phyloP scores from a whole-genome alignment of 2,797 vertebrate genomes.

The Emys orbicularis region DNA sequence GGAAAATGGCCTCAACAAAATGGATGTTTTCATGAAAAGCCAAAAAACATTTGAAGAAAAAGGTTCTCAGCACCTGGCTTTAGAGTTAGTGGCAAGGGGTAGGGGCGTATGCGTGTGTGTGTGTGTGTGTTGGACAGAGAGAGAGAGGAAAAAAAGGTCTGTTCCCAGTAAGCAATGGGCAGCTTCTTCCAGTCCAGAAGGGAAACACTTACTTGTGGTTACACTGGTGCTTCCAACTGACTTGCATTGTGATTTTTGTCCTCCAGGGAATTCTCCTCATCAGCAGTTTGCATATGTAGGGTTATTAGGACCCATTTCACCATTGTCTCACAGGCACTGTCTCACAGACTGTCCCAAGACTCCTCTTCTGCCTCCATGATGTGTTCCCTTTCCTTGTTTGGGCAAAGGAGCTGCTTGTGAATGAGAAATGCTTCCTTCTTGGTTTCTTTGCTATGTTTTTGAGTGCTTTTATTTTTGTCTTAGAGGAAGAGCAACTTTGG shows the following conservation, averaged over 20 bases:
- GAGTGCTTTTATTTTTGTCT: neutral
- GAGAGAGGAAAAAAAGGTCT: neutral
- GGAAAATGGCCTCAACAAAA: neutral
- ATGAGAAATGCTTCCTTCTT: rapidly evolving
- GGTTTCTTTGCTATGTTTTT: neutral
- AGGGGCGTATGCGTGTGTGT: neutral
- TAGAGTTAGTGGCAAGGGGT: neutral
- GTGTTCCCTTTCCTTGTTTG: neutral
- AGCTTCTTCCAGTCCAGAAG: neutral
- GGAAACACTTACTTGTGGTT: neutral
- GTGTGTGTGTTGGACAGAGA: neutral
- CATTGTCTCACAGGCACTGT: neutral
- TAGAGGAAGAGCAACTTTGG: neutral
- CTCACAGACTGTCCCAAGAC: neutral
- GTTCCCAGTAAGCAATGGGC: neutral
- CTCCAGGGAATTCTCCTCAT: rapidly evolving
- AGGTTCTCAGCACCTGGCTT: neutral
- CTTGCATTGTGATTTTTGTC: rapidly evolving
- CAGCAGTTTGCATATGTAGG: rapidly evolving
- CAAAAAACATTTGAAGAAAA: neutral
- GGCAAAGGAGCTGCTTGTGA: neutral
- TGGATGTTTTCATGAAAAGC: neutral
- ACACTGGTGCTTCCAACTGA: neutral
- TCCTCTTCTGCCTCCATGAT: rapidly evolving
- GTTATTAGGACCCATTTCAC: neutral